Percentiles rank a stretch among this genome's conserved stretches.
Evolutionary conservation across 2,113 vertebrate species (phyloP).

Genomic region (Ondatra zibethicus): DNA sequence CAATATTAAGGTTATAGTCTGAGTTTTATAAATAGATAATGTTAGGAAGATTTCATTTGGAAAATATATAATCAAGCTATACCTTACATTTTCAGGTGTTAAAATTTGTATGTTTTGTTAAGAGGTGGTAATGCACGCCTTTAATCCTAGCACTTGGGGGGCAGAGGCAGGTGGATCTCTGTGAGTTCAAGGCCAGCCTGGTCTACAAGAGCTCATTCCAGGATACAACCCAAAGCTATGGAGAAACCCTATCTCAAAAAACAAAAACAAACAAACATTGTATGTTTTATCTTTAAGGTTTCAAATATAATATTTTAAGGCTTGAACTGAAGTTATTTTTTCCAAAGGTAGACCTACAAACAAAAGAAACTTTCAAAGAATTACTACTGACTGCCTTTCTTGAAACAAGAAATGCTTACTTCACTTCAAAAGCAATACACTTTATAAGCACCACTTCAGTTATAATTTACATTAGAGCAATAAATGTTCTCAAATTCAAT

Average conservation of each 20-base stretch:
- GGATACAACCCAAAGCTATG: no score
- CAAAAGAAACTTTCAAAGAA: not conserved
- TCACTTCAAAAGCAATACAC: not conserved
- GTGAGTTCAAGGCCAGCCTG: no score
- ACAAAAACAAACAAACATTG: not conserved
- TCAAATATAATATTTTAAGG: not conserved
- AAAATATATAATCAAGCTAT: not conserved
- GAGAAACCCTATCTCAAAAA: no score
- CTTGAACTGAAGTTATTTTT: not conserved
- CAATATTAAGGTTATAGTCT: not conserved
- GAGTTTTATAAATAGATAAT: not conserved
- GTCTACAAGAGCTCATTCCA: no score
- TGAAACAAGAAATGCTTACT: not conserved
- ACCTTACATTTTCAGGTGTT: not conserved
- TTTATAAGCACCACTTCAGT: not conserved
- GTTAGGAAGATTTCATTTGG: not conserved
- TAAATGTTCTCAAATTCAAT: constrained; percentile 27
- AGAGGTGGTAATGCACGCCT: no score
- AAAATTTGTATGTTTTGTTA: not conserved
- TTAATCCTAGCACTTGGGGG: no score
- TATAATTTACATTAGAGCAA: constrained; percentile 41
- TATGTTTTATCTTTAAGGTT: not conserved
- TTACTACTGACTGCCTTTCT: not conserved
- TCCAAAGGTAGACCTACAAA: not conserved
- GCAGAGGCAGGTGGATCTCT: no score